Percentiles rank a stretch among this genome's conserved stretches.
These are phyloP conservation scores for Stegana nigrithorax DNA, from an alignment of 2,888 invertebrate species.

Conservation along the genomic window DNA sequence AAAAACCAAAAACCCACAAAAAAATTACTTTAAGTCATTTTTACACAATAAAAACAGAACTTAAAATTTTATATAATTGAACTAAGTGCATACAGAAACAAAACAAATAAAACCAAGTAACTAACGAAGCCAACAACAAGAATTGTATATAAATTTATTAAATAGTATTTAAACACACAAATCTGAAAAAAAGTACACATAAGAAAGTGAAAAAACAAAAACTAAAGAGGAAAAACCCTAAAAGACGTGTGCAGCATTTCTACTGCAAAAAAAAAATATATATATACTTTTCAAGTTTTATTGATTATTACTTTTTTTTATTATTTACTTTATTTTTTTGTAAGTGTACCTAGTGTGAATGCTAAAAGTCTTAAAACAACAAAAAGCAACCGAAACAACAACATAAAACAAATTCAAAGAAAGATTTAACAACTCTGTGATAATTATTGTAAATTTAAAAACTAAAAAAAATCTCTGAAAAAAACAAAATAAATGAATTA, in stretches of 20 bases:
- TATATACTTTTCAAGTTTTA: too few species aligned
- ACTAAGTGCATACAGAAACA: slow-evolving; percentile 30
- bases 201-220: slow-evolving; percentile 27
- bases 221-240: slow-evolving; percentile 21
- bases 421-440: slow-evolving; percentile 69
- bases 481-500: slow-evolving; percentile 53
- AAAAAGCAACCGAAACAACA: slow-evolving; percentile 60
- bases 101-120: too few species aligned
- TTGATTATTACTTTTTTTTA: too few species aligned
- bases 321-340: slow-evolving; percentile 57
- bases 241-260: slow-evolving; percentile 45
- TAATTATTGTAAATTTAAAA: slow-evolving; percentile 69
- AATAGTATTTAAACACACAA: slow-evolving; percentile 28
- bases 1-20: slow-evolving; percentile 56
- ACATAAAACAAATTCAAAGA: slow-evolving; percentile 66
- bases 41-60: slow-evolving; percentile 46
- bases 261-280: slow-evolving; percentile 39
- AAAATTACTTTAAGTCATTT: slow-evolving; percentile 62
- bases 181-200: slow-evolving; percentile 23
- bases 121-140: slow-evolving; percentile 50
- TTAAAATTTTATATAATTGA: slow-evolving; percentile 33
- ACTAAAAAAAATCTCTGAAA: slow-evolving; percentile 44
- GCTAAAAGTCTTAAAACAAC: slow-evolving; percentile 62
- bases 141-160: slow-evolving; percentile 41
- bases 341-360: slow-evolving; percentile 67